Percentiles rank a stretch among this genome's conserved stretches.
Evolutionary conservation across 2,888 invertebrate genomes (phyloP).

Genomic region (Smittia sp.): DNA sequence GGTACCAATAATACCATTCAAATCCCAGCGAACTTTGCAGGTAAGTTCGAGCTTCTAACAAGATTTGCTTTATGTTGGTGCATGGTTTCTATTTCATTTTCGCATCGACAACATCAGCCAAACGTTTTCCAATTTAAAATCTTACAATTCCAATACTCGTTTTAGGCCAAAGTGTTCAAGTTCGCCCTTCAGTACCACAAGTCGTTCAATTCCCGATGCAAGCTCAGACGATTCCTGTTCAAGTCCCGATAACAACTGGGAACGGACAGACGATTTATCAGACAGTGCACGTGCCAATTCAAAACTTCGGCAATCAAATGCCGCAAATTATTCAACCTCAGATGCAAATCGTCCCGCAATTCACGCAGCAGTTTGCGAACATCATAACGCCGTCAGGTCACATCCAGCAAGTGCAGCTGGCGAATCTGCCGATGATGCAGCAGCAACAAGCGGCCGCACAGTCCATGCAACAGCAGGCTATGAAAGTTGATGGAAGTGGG

Average conservation of each 20-base stretch:
- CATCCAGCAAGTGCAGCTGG: conserved; percentile 82
- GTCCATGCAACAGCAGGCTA: background rate
- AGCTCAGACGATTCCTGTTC: conserved; percentile 75
- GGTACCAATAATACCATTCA: conserved; percentile 46
- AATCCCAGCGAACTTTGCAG: conserved; percentile 48
- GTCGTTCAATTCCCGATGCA: conserved; percentile 52
- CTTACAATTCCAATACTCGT: background rate
- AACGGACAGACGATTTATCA: conserved; percentile 94
- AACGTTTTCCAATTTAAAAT: background rate
- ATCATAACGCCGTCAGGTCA: conserved; percentile 86
- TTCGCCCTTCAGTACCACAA: conserved; percentile 57
- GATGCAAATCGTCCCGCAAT: conserved; percentile 78
- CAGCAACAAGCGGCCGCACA: conserved; percentile 42
- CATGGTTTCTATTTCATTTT: conserved; percentile 2
- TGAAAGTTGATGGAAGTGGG: background rate
- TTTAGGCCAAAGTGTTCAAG: conserved; percentile 68
- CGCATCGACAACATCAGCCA: no score
- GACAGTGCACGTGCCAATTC: conserved; percentile 90
- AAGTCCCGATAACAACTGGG: conserved; percentile 80
- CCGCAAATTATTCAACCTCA: conserved; percentile 60
- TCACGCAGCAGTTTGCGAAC: conserved; percentile 77
- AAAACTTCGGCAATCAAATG: conserved; percentile 64
- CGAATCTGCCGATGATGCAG: conserved; percentile 52
- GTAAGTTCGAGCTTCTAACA: conserved; percentile 20
- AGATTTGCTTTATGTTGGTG: background rate